Conservation (phyloP, 2,888 invertebrate genomes). For the Listrodromus nycthemerus region DNA sequence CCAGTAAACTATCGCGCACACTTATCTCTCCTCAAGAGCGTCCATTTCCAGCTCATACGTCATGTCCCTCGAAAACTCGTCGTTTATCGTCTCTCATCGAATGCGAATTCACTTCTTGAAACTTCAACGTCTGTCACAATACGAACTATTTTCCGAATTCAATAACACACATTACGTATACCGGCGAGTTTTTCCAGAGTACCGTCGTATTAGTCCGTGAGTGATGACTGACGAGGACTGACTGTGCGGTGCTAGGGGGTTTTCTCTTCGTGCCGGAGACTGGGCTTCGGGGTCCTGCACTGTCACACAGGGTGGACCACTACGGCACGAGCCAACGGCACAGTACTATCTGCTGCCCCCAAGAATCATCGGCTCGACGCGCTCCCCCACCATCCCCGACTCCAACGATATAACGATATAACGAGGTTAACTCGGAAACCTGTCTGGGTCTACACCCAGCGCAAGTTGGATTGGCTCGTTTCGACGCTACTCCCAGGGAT, state of each 20-base stretch:
- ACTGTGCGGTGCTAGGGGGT: conserved; percentile 46
- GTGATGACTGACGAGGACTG: conserved; percentile 63
- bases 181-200: conserved; percentile 23
- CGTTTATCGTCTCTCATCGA: conserved; percentile 16
- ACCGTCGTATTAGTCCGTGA: conserved; percentile 45
- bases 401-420: conserved; percentile 62
- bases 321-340: conserved; percentile 84
- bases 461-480: conserved; percentile 75
- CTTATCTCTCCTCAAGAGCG: background rate
- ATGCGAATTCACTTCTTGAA: conserved; percentile 33
- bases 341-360: conserved; percentile 82
- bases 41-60: conserved; percentile 25
- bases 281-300: conserved; percentile 73
- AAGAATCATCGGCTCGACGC: conserved; percentile 77
- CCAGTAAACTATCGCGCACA: conserved; percentile 12
- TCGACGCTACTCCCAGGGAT: conserved; percentile 67
- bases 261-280: conserved; percentile 51
- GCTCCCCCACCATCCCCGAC: conserved; percentile 76
- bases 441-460: conserved; percentile 80
- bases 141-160: conserved; percentile 3
- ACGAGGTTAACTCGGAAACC: conserved; percentile 73
- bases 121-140: background rate
- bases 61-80: conserved; percentile 26
- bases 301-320: conserved; percentile 77
- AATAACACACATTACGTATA: conserved; percentile 12